phyloP scores from a whole-genome alignment of 1,140 invertebrate genomes.

The Euura lappo region DNA sequence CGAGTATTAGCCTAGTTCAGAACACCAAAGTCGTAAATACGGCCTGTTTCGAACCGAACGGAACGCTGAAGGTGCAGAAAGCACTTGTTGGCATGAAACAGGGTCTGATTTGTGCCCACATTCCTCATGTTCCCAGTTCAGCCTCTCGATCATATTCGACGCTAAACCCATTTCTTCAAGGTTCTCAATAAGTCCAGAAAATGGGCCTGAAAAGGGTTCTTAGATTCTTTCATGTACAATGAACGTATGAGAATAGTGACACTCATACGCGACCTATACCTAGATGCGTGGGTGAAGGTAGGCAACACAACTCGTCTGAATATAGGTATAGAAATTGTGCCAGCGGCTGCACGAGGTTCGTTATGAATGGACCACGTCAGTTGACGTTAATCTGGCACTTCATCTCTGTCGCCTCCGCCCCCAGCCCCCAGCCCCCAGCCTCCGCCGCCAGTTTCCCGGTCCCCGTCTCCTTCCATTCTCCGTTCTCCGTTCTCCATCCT shows the following conservation, averaged over 20 bases:
- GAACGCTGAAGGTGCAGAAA: not conserved
- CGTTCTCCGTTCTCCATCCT: conserved; percentile 43
- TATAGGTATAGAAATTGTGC: not conserved
- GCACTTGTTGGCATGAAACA: not conserved
- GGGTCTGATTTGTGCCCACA: not conserved
- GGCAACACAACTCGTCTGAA: too few species aligned
- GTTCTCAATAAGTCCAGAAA: too few species aligned
- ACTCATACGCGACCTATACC: too few species aligned
- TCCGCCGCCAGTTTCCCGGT: not conserved
- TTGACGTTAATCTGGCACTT: conserved; percentile 45
- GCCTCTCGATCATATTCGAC: not conserved
- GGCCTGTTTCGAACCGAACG: not conserved
- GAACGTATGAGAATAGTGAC: too few species aligned
- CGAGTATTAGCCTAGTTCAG: not conserved
- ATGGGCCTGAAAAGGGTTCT: too few species aligned
- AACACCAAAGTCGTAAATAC: conserved; percentile 2
- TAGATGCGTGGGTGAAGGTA: too few species aligned
- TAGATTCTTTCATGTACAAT: too few species aligned
- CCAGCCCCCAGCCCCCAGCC: not conserved
- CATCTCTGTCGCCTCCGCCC: conserved; percentile 31
- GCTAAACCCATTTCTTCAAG: too few species aligned
- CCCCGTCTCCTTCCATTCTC: conserved; percentile 10
- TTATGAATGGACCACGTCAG: conserved; percentile 44
- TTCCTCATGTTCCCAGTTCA: not conserved
- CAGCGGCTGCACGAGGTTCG: conserved; percentile 26